phyloP scores from a whole-genome alignment of 2,888 invertebrate genomes.

The Lepetodrilus schrolli region DNA sequence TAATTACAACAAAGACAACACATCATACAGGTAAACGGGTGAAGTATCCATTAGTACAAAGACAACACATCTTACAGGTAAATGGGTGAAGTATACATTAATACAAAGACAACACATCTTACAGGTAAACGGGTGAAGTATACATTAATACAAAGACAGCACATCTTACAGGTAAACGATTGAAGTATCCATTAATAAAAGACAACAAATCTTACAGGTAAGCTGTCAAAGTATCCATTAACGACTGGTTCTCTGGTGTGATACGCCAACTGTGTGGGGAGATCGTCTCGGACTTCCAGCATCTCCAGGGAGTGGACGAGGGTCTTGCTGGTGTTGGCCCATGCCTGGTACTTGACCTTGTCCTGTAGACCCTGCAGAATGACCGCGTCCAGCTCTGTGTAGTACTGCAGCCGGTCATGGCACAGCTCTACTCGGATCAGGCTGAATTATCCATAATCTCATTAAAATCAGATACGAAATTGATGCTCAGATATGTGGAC shows the following conservation, averaged over 20 bases:
- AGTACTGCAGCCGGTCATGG: slow-evolving; percentile 86
- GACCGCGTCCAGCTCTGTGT: slow-evolving; percentile 91
- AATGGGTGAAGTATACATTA: too few relatives aligned
- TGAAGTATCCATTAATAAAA: too few relatives aligned
- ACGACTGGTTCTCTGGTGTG: background rate
- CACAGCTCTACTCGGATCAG: slow-evolving; percentile 89
- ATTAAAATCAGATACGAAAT: too few relatives aligned
- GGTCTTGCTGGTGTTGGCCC: slow-evolving; percentile 3
- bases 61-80: too few relatives aligned
- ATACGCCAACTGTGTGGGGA: background rate
- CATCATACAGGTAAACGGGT: too few relatives aligned
- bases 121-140: too few relatives aligned
- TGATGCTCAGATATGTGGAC: too few relatives aligned
- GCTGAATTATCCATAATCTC: slow-evolving; percentile 77
- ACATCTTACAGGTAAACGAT: too few relatives aligned
- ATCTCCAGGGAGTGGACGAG: slow-evolving; percentile 1
- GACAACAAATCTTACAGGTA: slow-evolving; percentile 67
- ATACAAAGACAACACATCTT: too few relatives aligned
- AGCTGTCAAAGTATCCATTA: slow-evolving; percentile 60
- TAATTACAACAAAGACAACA: too few relatives aligned
- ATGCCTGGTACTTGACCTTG: background rate
- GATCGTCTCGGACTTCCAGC: background rate
- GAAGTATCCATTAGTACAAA: too few relatives aligned
- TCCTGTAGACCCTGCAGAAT: slow-evolving; percentile 81
- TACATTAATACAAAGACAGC: too few relatives aligned